Base-by-base conservation (phyloP, 2,113 vertebrate species). In the Lanius collurio region DNA sequence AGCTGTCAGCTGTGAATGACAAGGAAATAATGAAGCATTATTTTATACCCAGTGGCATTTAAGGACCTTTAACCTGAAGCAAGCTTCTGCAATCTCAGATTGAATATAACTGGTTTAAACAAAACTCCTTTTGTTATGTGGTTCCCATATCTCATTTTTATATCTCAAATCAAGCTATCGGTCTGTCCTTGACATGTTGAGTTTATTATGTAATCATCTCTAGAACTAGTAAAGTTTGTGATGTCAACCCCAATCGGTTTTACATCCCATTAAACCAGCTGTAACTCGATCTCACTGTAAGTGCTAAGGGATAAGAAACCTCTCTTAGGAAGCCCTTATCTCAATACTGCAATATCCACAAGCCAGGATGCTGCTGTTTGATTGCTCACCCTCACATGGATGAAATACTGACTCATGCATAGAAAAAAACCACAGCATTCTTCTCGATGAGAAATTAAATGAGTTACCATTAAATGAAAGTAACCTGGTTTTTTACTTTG, bases 21-120 rank as follows among this genome's bases (percentile, higher is more conserved):
- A 81, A 82, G 74, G 59, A 92, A 92, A 82, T 75, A 88, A 81
- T 39, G 18, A 88, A 78, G 11, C 14, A 35, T 86, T 50, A 89
- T 75, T 94, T 95, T 83, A 81, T 78, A 84, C 11, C 22, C 44
- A 57, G 41, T 3, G 20, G n/a, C n/a, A 82, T 68, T 89, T 63
- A 83, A 92, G 44, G 68, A 86, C 68, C 79, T 94, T 91, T 78
- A 88, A 81, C 67, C 77, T 53, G 39, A 92, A 89, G 57, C 35
- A 73, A 75, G 52, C 20, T 93, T 68, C 60, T 88, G 50, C 69
- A 89, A 68, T 46, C 68, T 93, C 28, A 87, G 76, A 53, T 68
- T 18, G 65, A 78, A 78, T 52, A 47, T 33, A 79, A 79, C 53
- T 84, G 49, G 11, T 49, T 89, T 93, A 62, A 60, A 90, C n/a